Conservation (phyloP, 2,113 vertebrate genomes). For the Platysteira castanea region DNA sequence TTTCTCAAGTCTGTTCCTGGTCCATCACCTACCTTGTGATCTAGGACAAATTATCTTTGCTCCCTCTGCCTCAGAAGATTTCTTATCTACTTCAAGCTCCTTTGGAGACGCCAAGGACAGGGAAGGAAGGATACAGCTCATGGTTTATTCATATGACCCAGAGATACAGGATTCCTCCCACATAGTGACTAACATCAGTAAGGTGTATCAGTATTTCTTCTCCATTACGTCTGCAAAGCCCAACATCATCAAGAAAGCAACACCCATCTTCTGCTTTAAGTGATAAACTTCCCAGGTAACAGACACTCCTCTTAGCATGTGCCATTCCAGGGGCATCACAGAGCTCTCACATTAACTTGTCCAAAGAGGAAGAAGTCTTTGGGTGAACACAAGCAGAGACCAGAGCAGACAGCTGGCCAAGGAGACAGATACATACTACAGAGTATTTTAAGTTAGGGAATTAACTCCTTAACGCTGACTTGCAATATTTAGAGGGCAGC, state of each 20-base stretch:
- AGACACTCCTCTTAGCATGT: background rate
- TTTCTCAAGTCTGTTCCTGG: background rate
- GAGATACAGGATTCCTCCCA: background rate
- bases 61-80: background rate
- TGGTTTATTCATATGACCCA: background rate
- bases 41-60: background rate
- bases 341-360: background rate
- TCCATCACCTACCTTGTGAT: background rate
- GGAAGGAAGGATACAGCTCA: background rate
- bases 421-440: background rate
- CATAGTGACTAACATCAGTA: background rate
- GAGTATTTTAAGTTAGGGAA: background rate
- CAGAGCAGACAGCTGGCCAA: background rate
- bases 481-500: background rate
- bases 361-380: background rate
- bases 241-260: background rate
- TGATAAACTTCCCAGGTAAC: background rate
- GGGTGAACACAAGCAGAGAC: background rate
- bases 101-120: background rate
- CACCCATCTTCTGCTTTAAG: background rate
- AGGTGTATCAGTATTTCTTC: background rate
- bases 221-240: background rate
- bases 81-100: background rate
- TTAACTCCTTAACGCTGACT: conserved; percentile 4
- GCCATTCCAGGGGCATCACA: background rate